These are phyloP conservation scores for Homarus gammarus DNA, from an alignment of 2,888 invertebrate genomes.

Conservation along the genomic window DNA sequence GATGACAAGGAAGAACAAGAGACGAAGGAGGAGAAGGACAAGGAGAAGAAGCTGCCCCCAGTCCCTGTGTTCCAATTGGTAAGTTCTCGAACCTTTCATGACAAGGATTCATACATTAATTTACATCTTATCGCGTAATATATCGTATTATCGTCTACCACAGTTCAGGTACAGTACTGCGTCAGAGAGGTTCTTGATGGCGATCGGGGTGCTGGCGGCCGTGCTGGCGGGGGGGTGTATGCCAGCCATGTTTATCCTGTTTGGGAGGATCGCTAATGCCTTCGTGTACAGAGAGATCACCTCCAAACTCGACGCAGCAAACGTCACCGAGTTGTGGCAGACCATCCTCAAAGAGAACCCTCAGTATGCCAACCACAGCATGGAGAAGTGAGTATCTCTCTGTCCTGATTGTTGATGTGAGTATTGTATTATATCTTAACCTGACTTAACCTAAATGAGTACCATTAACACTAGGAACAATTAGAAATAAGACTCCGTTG, in stretches of 20 bases:
- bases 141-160: slow-evolving; percentile 21
- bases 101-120: too few relatives aligned
- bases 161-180: slow-evolving; percentile 85
- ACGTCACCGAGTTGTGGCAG: not conserved
- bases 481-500: too few relatives aligned
- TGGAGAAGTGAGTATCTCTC: not conserved
- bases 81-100: not conserved
- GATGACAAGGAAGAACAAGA: not conserved
- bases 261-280: slow-evolving; percentile 86
- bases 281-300: slow-evolving; percentile 82
- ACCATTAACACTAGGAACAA: not conserved
- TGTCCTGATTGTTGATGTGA: not conserved
- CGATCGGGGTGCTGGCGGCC: slow-evolving; percentile 83
- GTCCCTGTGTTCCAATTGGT: slow-evolving; percentile 31
- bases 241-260: slow-evolving; percentile 85
- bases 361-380: not conserved
- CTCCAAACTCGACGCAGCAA: not conserved
- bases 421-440: not conserved
- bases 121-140: not conserved
- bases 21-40: not conserved
- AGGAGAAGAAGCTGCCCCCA: not conserved
- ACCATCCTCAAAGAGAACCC: not conserved
- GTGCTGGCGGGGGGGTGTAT: slow-evolving; percentile 84
- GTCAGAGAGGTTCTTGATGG: slow-evolving; percentile 83
- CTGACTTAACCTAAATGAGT: not conserved